These are phyloP conservation scores for Sycobia sp. DNA, from an alignment of 1,140 invertebrate species.

Conservation along the genomic window DNA sequence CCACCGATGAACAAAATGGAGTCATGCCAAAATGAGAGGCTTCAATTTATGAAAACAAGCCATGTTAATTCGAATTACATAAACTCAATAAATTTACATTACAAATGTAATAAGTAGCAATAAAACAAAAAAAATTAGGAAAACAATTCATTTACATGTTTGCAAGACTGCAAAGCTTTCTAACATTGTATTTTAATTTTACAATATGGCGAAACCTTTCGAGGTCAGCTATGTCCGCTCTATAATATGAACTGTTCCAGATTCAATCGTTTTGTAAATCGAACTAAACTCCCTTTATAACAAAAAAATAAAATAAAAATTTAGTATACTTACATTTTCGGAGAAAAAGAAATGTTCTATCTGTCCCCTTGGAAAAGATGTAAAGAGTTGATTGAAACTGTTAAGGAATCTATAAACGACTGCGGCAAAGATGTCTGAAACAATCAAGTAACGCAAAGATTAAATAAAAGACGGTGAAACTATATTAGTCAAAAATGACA, in stretches of 20 bases:
- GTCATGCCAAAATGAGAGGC: slow-evolving; percentile 77
- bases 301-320: not conserved
- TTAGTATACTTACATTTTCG: slow-evolving; percentile 50
- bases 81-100: not conserved
- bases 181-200: too few relatives aligned
- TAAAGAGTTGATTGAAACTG: slow-evolving; percentile 2
- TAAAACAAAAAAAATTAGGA: too few relatives aligned
- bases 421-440: slow-evolving; percentile 44
- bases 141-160: too few relatives aligned
- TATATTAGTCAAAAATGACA: not conserved
- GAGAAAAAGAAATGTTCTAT: slow-evolving; percentile 36
- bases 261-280: too few relatives aligned
- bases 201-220: too few relatives aligned
- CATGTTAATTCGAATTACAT: not conserved
- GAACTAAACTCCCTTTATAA: too few relatives aligned
- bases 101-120: not conserved
- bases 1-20: slow-evolving; percentile 66
- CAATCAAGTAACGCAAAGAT: slow-evolving; percentile 13
- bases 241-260: too few relatives aligned
- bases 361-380: slow-evolving; percentile 36
- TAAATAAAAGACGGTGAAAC: slow-evolving; percentile 4
- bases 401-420: too few relatives aligned
- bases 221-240: too few relatives aligned
- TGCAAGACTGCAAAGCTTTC: too few relatives aligned
- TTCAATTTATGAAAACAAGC: not conserved